phyloP scores from a whole-genome alignment of 2,113 vertebrate genomes.

The Miniopterus natalensis region DNA sequence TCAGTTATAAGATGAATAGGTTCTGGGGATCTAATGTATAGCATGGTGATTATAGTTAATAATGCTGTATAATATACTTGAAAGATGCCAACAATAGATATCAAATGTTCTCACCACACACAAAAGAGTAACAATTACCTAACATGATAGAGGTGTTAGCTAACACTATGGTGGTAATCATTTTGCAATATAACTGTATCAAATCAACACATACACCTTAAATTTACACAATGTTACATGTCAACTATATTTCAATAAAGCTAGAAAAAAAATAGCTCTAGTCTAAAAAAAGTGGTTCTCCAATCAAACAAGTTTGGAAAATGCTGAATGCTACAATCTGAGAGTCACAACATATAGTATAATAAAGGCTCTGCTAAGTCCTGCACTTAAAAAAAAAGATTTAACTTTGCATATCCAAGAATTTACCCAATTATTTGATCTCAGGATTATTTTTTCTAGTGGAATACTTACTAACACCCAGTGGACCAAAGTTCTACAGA shows the following conservation, averaged over 20 bases:
- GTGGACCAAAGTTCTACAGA: background rate
- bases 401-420: background rate
- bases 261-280: background rate
- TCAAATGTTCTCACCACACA: background rate
- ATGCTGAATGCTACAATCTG: background rate
- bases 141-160: background rate
- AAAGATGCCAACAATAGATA: background rate
- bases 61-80: background rate
- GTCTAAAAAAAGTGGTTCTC: background rate
- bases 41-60: background rate
- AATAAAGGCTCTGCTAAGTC: conserved; percentile 8
- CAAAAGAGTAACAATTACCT: background rate
- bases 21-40: background rate
- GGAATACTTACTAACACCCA: background rate
- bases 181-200: background rate
- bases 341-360: background rate
- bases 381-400: background rate
- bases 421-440: background rate
- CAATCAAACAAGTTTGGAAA: conserved; percentile 11
- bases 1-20: background rate
- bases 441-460: background rate
- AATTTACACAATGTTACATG: background rate
- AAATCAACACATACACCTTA: background rate
- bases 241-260: background rate
- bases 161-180: background rate